Evolutionary conservation across 2,888 invertebrate genomes (phyloP), one percentile per base, ranked within the genome.

Genomic region (Acanthococcus lagerstroemiae): DNA sequence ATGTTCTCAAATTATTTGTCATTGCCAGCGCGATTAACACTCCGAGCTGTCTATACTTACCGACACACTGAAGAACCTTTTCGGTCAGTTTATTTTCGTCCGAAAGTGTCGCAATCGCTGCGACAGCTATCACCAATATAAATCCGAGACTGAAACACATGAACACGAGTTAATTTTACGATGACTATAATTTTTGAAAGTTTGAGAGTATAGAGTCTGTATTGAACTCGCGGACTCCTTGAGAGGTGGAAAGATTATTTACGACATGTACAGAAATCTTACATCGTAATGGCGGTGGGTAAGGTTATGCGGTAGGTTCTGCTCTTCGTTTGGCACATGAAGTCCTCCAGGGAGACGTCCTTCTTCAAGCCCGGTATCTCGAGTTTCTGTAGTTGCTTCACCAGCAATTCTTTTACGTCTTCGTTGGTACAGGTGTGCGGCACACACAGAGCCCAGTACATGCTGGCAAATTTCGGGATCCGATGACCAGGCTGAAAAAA

Each of bases 401-500:
- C 48, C 45, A 69, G 54, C 24, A 56, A 65, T 9, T 60, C 63
- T 55, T 68, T 67, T 15, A 69, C 67, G 71, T 86, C 85, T 22
- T 76, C 72, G 7, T 80, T 69, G 0, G 79, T 78, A 73, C 86
- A 86, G 0, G 80, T 78, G 3, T 80, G 77, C 1, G 86, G 86
- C n/a, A 83, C 79, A 72, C 86, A 86, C 15, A 85, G 73, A 2
- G 82, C 85, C 85, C 85, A 86, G 70, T 84, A 83, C 56, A 85
- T 78, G 17, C 82, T 80, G 3, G 83, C 82, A 72, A 82, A 85
- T 69, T 84, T 78, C 1, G 86, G 86, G 6, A 86, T 83, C 68
- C 85, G 78, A 74, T 86, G 86, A 5, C 85, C 85, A 52, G 85
- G 84, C 86, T 86, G 72, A 58, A 77, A 76, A 12, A 7, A 6